Evolutionary conservation across 2,888 invertebrate species (phyloP).

Genomic region (Plutella xylostella): DNA sequence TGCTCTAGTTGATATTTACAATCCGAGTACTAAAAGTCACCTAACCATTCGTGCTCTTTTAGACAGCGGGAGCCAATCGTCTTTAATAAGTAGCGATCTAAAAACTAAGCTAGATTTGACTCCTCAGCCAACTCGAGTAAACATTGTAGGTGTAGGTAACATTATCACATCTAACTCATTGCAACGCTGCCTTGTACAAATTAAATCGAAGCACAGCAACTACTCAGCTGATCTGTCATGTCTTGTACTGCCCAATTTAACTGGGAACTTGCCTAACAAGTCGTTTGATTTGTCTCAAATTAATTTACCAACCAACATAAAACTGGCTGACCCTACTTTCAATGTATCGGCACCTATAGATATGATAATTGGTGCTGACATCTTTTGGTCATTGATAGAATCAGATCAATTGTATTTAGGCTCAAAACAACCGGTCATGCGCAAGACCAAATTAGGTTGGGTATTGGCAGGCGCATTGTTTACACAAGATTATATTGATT

Average conservation of each 20-base stretch:
- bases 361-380: not conserved
- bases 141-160: not conserved
- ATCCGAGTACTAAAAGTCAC: slow-evolving; percentile 13
- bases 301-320: slow-evolving; percentile 3
- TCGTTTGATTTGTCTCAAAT: not conserved
- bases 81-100: not conserved
- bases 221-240: not conserved
- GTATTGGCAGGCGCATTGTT: not conserved
- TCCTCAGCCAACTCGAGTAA: not conserved
- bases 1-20: slow-evolving; percentile 14
- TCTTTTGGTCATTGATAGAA: not conserved
- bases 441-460: not conserved
- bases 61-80: slow-evolving; percentile 14
- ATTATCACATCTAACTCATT: not conserved
- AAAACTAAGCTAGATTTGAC: not conserved
- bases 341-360: slow-evolving; percentile 3
- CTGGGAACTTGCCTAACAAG: not conserved
- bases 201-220: not conserved
- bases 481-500: not conserved
- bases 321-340: slow-evolving; percentile 6
- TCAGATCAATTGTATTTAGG: not conserved
- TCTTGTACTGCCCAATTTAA: not conserved
- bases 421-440: not conserved
- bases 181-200: not conserved
- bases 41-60: slow-evolving; percentile 11